Percentiles rank a stretch among this genome's conserved stretches.
These are phyloP conservation scores for Aleiodes leptofemur DNA, from an alignment of 2,888 invertebrate genomes.

Conservation along the genomic window DNA sequence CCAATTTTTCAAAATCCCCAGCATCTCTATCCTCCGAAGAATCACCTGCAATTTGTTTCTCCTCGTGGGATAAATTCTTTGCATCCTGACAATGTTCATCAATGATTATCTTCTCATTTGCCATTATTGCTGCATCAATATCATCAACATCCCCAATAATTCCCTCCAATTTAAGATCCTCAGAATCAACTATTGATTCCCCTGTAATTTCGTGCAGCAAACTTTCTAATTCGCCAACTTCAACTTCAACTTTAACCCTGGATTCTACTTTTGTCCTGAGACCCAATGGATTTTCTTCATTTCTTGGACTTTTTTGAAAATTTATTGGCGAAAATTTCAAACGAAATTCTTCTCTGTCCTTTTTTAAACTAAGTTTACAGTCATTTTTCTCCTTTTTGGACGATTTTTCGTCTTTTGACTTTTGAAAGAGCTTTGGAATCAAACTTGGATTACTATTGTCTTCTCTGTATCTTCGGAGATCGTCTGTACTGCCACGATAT, in stretches of 20 bases:
- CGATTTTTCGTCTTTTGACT: constrained; percentile 18
- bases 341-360: background rate
- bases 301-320: background rate
- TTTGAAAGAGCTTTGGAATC: constrained; percentile 69
- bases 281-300: constrained; percentile 8
- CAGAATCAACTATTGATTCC: constrained; percentile 20
- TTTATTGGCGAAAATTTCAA: background rate
- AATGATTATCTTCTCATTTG: constrained; percentile 56
- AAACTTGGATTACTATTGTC: constrained; percentile 71
- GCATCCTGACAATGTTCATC: constrained; percentile 53
- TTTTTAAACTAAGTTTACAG: constrained; percentile 13
- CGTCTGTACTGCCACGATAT: constrained; percentile 72
- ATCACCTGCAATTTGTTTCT: constrained; percentile 44
- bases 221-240: too few species aligned
- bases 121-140: constrained; percentile 45
- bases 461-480: constrained; percentile 68
- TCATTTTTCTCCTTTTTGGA: constrained; percentile 44
- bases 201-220: too few species aligned
- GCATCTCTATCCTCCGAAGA: constrained; percentile 42
- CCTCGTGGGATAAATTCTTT: constrained; percentile 42
- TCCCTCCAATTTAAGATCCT: constrained; percentile 45
- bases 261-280: background rate
- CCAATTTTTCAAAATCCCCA: constrained; percentile 38
- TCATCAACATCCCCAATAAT: constrained; percentile 37
- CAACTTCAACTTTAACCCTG: constrained; percentile 25